These are phyloP conservation scores for Phlogophora meticulosa DNA, from an alignment of 2,888 invertebrate genomes.

Conservation along the genomic window DNA sequence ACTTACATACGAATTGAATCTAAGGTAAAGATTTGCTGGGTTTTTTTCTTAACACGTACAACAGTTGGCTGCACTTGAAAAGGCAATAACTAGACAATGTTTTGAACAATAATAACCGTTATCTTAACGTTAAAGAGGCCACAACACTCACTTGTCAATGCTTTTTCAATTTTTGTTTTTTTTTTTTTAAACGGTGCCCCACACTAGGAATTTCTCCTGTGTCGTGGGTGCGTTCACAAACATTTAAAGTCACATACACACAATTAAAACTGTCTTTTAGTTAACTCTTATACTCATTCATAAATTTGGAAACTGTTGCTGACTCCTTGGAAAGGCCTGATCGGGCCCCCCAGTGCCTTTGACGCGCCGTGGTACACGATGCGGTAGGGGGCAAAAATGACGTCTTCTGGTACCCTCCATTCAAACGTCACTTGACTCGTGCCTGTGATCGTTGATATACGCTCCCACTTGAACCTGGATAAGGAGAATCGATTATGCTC, in stretches of 20 bases:
- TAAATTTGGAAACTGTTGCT: conserved; percentile 87
- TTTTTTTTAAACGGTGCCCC: too few species aligned
- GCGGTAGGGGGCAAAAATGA: conserved; percentile 93
- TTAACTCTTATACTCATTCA: not conserved
- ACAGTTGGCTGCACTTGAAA: not conserved
- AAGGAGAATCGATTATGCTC: not conserved
- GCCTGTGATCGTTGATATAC: conserved; percentile 93
- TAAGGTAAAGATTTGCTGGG: not conserved
- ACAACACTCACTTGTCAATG: not conserved
- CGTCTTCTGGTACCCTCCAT: conserved; percentile 94
- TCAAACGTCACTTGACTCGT: conserved; percentile 94
- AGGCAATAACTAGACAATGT: too few species aligned
- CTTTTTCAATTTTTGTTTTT: too few species aligned
- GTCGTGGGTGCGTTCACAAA: too few species aligned
- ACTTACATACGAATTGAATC: not conserved
- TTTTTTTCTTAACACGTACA: not conserved
- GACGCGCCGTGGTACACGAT: conserved; percentile 95
- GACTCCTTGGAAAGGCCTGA: conserved; percentile 92
- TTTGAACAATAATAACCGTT: not conserved
- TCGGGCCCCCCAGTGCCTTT: conserved; percentile 92
- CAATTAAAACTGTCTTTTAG: not conserved
- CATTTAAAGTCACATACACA: too few species aligned
- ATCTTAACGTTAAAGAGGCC: not conserved
- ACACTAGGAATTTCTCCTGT: too few species aligned
- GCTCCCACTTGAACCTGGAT: conserved; percentile 95